Percentiles rank a stretch among this genome's conserved stretches.
Conservation (phyloP, 2,113 vertebrate species). For the Ploceus nigricollis region DNA sequence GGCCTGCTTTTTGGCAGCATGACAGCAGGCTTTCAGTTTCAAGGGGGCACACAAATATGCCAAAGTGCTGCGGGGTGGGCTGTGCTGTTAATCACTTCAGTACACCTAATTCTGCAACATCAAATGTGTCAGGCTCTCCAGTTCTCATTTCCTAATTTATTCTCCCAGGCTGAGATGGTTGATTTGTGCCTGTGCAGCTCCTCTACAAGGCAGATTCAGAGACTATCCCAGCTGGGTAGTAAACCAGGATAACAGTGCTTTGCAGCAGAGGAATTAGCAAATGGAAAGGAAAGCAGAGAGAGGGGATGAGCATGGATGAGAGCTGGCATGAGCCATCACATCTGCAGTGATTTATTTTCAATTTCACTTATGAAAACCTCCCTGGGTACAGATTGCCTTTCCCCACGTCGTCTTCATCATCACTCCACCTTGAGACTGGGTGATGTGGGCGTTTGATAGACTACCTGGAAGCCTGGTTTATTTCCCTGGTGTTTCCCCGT, state of each 20-base stretch:
- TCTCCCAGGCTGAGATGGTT: background rate
- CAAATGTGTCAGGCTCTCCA: background rate
- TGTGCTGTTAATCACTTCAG: background rate
- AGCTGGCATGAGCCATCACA: background rate
- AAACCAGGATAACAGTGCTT: background rate
- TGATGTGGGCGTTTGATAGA: background rate
- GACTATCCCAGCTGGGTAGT: background rate
- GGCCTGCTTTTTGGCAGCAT: background rate
- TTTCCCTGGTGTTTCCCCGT: background rate
- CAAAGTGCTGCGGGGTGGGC: background rate
- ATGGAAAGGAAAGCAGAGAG: background rate
- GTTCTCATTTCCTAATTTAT: background rate
- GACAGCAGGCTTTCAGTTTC: background rate
- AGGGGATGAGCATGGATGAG: background rate
- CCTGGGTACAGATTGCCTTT: background rate
- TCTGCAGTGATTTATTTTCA: slow-evolving; percentile 8
- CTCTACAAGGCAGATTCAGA: background rate
- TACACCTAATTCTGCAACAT: background rate
- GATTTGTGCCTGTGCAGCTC: background rate
- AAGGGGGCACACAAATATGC: background rate
- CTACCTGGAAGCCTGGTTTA: background rate
- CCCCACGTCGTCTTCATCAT: background rate
- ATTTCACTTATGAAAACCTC: background rate
- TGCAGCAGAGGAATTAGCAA: background rate
- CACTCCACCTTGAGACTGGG: background rate